Evolutionary conservation across 2,113 vertebrate genomes (phyloP), one percentile per base, ranked within the genome.

Genomic region (Pogonocichla stellata): DNA sequence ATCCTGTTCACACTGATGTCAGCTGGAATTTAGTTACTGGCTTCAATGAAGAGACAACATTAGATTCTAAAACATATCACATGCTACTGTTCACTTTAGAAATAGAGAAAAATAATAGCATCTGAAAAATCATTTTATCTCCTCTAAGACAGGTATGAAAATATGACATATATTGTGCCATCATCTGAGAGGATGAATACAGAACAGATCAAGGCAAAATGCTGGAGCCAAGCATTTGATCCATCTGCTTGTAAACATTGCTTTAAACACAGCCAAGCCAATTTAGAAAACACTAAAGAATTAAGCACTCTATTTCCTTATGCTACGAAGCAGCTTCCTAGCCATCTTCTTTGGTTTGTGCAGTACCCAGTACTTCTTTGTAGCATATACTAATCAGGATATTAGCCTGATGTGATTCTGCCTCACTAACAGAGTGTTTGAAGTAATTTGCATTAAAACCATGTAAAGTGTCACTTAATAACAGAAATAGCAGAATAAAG

Each of bases 391-490:
- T 94, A 92, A 90, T 95, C 81, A 87, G 67, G 80, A 86, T 96
- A 90, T 94, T 95, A 97, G 93, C 70, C 50, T 79, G 79, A 66
- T 80, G 62, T 48, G 92, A 83, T 80, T 86, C 62, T 61, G 45
- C 61, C 47, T 93, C 26, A 24, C 67, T 92, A 53, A 58, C 24
- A 17, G 38, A 67, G 56, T 89, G 60, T 90, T 90, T 86, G 51
- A 89, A 91, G 93, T 83, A 71, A 97, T 96, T 95, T 95, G 75
- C 93, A 89, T 86, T 86, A 96, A 94, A 26, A 36, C 66, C 53
- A 96, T 34, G 53, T 82, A 77, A 65, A 15, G 50, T 78, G 96
- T 95, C 96, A 94, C 95, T 94, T 97, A 95, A 95, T 93, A 97
- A 97, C 95, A 84, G 73, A 88, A 75, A 69, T n/a, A 50, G 78